These are phyloP conservation scores for Nanorana parkeri DNA, from an alignment of 2,113 vertebrate species.

Conservation along the genomic window DNA sequence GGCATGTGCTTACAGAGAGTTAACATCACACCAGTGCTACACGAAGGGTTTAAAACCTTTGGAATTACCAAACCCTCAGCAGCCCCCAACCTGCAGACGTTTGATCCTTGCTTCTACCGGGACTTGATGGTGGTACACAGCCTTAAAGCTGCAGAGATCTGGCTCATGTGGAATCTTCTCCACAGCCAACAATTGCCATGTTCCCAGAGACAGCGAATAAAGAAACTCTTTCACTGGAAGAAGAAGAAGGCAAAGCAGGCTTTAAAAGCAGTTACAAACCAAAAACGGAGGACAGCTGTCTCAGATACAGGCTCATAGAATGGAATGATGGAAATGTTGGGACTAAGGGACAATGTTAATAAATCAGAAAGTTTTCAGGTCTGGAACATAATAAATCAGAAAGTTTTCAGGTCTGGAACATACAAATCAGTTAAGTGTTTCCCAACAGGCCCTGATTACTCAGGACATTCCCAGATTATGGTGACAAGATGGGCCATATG, in stretches of 20 bases:
- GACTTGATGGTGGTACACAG: conserved; percentile 97
- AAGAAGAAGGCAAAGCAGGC: conserved; percentile 53
- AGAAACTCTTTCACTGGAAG: conserved; percentile 71
- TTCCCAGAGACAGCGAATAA: conserved; percentile 74
- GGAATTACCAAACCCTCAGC: conserved; percentile 90
- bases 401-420: too few relatives aligned
- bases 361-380: too few relatives aligned
- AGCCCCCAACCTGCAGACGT: conserved; percentile 89
- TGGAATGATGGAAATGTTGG: rapidly evolving
- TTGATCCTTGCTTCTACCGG: conserved; percentile 94
- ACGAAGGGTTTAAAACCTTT: conserved; percentile 94
- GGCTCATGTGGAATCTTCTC: conserved; percentile 97
- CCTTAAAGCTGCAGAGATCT: conserved; percentile 90
- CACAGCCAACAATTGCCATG: conserved; percentile 84
- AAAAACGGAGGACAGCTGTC: neutral
- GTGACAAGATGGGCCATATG: too few relatives aligned
- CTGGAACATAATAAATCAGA: too few relatives aligned
- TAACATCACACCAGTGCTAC: conserved; percentile 80
- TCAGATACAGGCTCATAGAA: neutral
- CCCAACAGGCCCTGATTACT: too few relatives aligned
- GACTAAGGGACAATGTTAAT: neutral
- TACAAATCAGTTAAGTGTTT: too few relatives aligned
- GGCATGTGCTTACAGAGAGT: conserved; percentile 95
- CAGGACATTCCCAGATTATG: too few relatives aligned
- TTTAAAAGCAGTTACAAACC: conserved; percentile 4